phyloP scores from a whole-genome alignment of 2,797 vertebrate genomes.

The Poecile montanus region DNA sequence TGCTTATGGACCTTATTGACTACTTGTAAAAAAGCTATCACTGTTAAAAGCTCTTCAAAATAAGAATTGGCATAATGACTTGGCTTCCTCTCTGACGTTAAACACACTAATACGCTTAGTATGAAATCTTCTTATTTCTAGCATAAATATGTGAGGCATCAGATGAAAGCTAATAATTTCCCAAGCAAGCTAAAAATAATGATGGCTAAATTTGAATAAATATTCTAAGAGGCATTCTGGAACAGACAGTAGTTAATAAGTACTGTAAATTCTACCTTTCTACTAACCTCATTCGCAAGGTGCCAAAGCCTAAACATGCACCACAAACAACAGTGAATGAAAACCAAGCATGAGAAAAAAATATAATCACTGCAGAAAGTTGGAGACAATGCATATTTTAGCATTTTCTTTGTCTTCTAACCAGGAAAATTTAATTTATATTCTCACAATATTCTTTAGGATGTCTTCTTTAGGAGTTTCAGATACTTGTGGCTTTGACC shows the following conservation, averaged over 20 bases:
- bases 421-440: neutral
- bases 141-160: conserved; percentile 46
- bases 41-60: conserved; percentile 43
- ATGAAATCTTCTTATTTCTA: conserved; percentile 67
- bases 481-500: neutral
- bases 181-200: conserved; percentile 50
- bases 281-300: neutral
- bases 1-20: conserved; percentile 1
- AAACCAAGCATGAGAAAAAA: neutral
- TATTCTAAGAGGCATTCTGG: neutral
- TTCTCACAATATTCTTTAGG: neutral
- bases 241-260: conserved; percentile 30
- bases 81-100: conserved; percentile 57
- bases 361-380: neutral
- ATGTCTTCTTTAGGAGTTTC: neutral
- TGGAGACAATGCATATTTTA: neutral
- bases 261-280: conserved; percentile 6
- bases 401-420: neutral
- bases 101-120: conserved; percentile 60
- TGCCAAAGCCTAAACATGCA: neutral
- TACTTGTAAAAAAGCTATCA: conserved; percentile 8
- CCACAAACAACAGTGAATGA: neutral
- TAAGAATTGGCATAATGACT: conserved; percentile 46
- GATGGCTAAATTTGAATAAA: conserved; percentile 24
- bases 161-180: conserved; percentile 50